These are phyloP conservation scores for Seriola aureovittata DNA, from an alignment of 2,113 vertebrate genomes.

Conservation along the genomic window DNA sequence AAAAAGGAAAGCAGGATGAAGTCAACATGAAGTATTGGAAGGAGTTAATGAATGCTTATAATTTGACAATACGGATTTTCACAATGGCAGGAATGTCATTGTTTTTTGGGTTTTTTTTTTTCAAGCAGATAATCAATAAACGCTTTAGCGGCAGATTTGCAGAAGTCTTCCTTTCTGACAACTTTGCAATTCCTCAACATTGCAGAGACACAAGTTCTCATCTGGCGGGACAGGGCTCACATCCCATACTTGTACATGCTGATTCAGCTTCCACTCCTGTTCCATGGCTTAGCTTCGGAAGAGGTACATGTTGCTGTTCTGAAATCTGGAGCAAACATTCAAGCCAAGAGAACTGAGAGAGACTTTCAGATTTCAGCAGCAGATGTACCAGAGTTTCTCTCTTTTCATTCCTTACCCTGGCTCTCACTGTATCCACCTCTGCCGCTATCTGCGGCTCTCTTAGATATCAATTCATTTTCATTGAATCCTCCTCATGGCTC, in stretches of 20 bases:
- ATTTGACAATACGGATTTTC: not conserved
- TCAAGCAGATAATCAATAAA: slow-evolving; percentile 1
- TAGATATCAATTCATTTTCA: slow-evolving; percentile 61
- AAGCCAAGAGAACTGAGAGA: slow-evolving; percentile 18
- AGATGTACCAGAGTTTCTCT: slow-evolving; percentile 22
- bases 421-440: not conserved
- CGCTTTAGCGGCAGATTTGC: slow-evolving; percentile 24
- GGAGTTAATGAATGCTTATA: not conserved
- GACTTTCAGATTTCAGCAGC: slow-evolving; percentile 48
- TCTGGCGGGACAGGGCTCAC: slow-evolving; percentile 40
- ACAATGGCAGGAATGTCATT: not conserved
- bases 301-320: slow-evolving; percentile 32
- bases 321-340: slow-evolving; percentile 56
- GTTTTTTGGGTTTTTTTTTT: not conserved
- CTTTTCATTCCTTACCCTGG: slow-evolving; percentile 1
- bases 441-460: slow-evolving; percentile 16
- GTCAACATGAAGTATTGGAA: not conserved
- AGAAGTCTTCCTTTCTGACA: slow-evolving; percentile 15
- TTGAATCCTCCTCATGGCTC: slow-evolving; percentile 40
- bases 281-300: slow-evolving; percentile 30
- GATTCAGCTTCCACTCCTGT: slow-evolving; percentile 45
- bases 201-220: slow-evolving; percentile 41
- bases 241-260: slow-evolving; percentile 34
- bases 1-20: not conserved
- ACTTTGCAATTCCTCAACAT: slow-evolving; percentile 38